Conservation (phyloP, 2,888 invertebrate genomes). For the Stenotaenia linearis region DNA sequence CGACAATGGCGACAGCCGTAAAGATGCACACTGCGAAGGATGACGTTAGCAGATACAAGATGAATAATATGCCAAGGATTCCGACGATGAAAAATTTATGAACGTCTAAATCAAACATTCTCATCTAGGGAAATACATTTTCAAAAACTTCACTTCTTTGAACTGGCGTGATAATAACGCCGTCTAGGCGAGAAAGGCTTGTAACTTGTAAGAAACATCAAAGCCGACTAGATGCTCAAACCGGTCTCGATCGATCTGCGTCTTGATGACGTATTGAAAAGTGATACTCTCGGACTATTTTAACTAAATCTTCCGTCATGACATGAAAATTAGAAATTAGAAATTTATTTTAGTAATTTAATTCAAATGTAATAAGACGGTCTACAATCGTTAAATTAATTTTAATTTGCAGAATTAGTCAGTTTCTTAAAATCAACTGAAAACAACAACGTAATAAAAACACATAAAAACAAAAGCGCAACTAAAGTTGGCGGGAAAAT, state of each 20-base stretch:
- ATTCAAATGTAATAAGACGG: no score
- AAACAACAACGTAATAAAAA: no score
- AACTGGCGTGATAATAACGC: neutral
- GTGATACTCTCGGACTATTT: no score
- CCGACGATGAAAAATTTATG: neutral
- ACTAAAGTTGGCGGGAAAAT: neutral
- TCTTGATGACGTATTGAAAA: neutral
- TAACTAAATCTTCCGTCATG: no score
- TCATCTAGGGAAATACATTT: neutral
- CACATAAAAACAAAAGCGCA: no score
- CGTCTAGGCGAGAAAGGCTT: neutral
- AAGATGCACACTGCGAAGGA: neutral
- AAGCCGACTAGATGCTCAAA: no score
- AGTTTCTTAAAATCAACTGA: no score
- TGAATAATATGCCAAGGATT: neutral
- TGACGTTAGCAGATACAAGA: neutral
- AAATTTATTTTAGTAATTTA: no score
- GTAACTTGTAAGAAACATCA: neutral
- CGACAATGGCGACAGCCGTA: neutral
- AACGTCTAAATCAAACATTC: neutral
- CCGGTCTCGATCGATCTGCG: no score
- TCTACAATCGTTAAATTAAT: no score
- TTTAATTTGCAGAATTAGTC: no score
- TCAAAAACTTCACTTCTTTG: neutral
- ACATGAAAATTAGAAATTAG: no score